Conservation (phyloP, 1,140 invertebrate genomes). For the Camponotus pennsylvanicus region DNA sequence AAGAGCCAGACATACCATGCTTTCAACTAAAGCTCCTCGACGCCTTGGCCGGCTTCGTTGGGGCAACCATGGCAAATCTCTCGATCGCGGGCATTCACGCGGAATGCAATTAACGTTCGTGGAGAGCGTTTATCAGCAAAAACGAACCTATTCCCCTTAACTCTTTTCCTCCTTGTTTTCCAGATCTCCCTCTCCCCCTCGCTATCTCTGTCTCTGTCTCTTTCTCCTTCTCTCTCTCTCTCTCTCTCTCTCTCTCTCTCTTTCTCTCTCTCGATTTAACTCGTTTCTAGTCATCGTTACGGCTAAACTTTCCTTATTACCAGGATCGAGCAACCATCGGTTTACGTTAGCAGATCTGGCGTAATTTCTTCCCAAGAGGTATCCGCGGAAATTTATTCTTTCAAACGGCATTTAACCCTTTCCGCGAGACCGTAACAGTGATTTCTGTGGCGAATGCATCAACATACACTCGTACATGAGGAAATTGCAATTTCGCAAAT, state of each 20-base stretch:
- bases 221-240: conserved; percentile 4
- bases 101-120: conserved; percentile 83
- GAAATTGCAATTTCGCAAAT: background rate
- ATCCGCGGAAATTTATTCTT: conserved; percentile 32
- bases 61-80: conserved; percentile 76
- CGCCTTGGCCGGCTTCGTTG: conserved; percentile 36
- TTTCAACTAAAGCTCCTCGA: conserved; percentile 46
- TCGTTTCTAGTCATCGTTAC: conserved; percentile 62
- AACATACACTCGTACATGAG: background rate
- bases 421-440: background rate
- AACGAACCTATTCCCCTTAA: conserved; percentile 69
- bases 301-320: conserved; percentile 84
- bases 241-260: background rate
- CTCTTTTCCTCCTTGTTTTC: conserved; percentile 57
- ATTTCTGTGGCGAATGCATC: conserved; percentile 2
- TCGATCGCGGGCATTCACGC: conserved; percentile 78
- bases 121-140: conserved; percentile 80
- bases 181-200: conserved; percentile 15
- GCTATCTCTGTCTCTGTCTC: conserved; percentile 3
- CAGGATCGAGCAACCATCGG: conserved; percentile 48
- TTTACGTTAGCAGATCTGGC: conserved; percentile 39
- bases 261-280: background rate
- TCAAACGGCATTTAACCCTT: conserved; percentile 3
- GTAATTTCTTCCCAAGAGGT: conserved; percentile 44
- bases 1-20: conserved; percentile 22